Conservation (phyloP, 2,888 invertebrate genomes). For the Sinodicranocentrus sp. region DNA sequence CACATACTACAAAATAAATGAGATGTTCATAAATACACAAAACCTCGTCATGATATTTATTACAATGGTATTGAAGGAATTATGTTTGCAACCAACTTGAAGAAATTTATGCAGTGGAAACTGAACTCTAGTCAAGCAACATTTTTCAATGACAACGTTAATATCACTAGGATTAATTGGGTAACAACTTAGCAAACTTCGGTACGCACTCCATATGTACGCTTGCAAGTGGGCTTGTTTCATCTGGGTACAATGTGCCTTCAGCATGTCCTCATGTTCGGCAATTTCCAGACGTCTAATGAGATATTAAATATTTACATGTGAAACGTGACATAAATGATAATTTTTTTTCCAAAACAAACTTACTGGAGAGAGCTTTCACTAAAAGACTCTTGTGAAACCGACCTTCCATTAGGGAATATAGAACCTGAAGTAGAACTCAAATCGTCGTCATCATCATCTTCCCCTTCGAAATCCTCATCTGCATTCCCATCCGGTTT, state of each 20-base stretch:
- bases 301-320: conserved; percentile 3
- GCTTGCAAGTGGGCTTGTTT: conserved; percentile 42
- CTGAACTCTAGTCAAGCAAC: conserved; percentile 84
- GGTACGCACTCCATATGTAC: conserved; percentile 44
- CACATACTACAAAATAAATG: conserved; percentile 14
- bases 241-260: conserved; percentile 35
- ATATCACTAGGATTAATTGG: conserved; percentile 83
- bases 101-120: conserved; percentile 86
- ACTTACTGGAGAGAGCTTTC: conserved; percentile 59
- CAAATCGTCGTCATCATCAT: conserved; percentile 52
- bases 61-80: no score
- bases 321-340: not conserved
- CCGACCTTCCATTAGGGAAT: conserved; percentile 46
- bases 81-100: conserved; percentile 77
- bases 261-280: conserved; percentile 42
- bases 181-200: conserved; percentile 81
- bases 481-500: not conserved
- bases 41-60: no score
- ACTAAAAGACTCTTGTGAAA: conserved; percentile 54
- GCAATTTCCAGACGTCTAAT: conserved; percentile 43
- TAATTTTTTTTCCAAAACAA: not conserved
- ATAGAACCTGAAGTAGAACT: conserved; percentile 41
- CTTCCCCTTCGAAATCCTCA: conserved; percentile 34
- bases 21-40: no score
- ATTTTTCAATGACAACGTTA: conserved; percentile 85